Evolutionary conservation across 92 coral and sea anemone genomes (phyloP).

Genomic region (Plumapathes pennacea): DNA sequence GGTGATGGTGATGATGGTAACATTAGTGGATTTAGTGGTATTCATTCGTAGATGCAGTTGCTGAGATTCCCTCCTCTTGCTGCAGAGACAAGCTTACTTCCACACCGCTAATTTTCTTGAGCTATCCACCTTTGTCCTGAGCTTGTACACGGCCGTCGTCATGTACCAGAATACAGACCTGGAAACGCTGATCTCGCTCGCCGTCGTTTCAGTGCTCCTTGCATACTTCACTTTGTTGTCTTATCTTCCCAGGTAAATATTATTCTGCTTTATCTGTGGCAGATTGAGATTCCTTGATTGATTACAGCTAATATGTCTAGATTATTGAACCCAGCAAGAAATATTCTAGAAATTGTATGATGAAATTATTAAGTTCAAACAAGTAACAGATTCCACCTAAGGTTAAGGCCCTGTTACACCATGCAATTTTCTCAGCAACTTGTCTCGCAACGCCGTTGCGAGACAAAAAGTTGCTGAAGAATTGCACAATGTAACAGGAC

Average conservation of each 20-base stretch:
- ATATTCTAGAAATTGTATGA: too few relatives aligned
- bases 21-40: too few relatives aligned
- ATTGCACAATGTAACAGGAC: too few relatives aligned
- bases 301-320: too few relatives aligned
- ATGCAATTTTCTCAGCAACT: too few relatives aligned
- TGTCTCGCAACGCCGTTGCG: too few relatives aligned
- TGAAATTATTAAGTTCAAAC: not conserved
- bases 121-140: slow-evolving; percentile 20
- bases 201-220: slow-evolving; percentile 29
- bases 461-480: too few relatives aligned
- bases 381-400: not conserved
- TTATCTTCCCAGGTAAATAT: slow-evolving; percentile 60
- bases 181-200: slow-evolving; percentile 16
- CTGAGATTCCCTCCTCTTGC: not conserved
- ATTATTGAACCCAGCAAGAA: too few relatives aligned
- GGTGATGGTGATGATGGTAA: too few relatives aligned
- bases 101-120: slow-evolving; percentile 42
- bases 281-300: too few relatives aligned
- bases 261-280: not conserved
- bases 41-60: too few relatives aligned
- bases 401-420: too few relatives aligned
- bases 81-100: slow-evolving; percentile 56
- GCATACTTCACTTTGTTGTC: slow-evolving; percentile 45
- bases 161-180: not conserved
- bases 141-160: slow-evolving; percentile 28